Base-by-base conservation (phyloP, 2,888 invertebrate species). In the Autographa gamma region DNA sequence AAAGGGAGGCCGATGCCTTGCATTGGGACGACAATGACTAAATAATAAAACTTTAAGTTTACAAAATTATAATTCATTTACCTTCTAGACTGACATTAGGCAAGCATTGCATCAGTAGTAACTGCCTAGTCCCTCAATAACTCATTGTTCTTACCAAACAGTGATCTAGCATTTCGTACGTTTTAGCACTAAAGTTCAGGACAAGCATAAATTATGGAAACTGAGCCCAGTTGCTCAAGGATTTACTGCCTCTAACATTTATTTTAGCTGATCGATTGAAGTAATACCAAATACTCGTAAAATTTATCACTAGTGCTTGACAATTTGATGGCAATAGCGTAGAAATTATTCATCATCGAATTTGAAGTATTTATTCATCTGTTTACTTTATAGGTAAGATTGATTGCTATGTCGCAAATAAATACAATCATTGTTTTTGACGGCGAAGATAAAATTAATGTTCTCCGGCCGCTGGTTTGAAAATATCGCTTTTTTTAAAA, bases 111-210 rank as follows among this genome's bases (percentile, higher is more conserved):
- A 79, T 85, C 85, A 89, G 85, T 88, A 89, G 88, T 25, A 25
- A 25, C 25, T 25, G 25, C 25, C 25, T 25, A 25, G 25, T 81
- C 79, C 80, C 76, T 82, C 86, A 89, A 89, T 89, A 90, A 86
- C 81, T 90, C 87, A 91, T 92, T 91, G 89, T 89, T 88, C 82
- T 83, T 75, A 80, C 86, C 80, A 88, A 81, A 82, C 86, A 84
- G 88, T 86, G 84, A 85, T 88, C 82, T 90, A 87, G 81, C 86
- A 90, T 90, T 91, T 90, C 83, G 81, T 71, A 84, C 80, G 86
- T 86, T 82, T 85, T 74, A 60, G 73, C 71, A 77, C 71, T 84
- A 92, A 92, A 93, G 92, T 92, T 92, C 92, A 93, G 87, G 75
- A 86, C 75, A 83, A 73, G 77, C 85, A 89, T 91, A 92, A 90